These are phyloP conservation scores for Leptestheria dahalacensis DNA, from an alignment of 1,140 invertebrate genomes.

Conservation along the genomic window DNA sequence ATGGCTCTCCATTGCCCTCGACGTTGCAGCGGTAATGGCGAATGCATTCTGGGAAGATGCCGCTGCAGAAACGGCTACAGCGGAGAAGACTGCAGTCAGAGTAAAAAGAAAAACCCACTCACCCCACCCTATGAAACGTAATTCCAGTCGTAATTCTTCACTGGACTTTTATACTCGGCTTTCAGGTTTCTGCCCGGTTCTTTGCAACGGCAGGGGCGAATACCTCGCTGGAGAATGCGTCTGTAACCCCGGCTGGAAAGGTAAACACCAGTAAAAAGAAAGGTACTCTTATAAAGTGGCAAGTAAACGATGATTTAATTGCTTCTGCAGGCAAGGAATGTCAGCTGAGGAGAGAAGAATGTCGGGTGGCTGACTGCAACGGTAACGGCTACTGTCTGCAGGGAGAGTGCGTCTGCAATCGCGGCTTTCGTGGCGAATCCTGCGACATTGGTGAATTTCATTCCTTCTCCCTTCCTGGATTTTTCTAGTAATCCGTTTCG, in stretches of 20 bases:
- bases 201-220: conserved; percentile 90
- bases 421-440: neutral
- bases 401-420: neutral
- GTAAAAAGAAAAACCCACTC: conserved; percentile 34
- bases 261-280: too few relatives aligned
- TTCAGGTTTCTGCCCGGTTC: conserved; percentile 78
- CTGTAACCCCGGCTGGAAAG: conserved; percentile 94
- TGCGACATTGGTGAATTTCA: neutral
- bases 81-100: conserved; percentile 79
- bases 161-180: too few relatives aligned
- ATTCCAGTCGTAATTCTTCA: too few relatives aligned
- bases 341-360: neutral
- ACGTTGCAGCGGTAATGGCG: conserved; percentile 85
- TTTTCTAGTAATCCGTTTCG: too few relatives aligned
- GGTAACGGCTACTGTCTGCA: neutral
- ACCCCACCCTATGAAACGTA: too few relatives aligned
- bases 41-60: conserved; percentile 86
- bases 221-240: conserved; percentile 89
- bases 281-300: too few relatives aligned
- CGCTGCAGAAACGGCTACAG: conserved; percentile 89
- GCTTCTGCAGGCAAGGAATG: neutral
- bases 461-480: too few relatives aligned
- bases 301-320: neutral
- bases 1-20: conserved; percentile 78
- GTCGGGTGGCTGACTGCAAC: neutral